Evolutionary conservation across 1,140 invertebrate genomes (phyloP), one percentile per base, ranked within the genome.

Genomic region (Drosophila nikananu): DNA sequence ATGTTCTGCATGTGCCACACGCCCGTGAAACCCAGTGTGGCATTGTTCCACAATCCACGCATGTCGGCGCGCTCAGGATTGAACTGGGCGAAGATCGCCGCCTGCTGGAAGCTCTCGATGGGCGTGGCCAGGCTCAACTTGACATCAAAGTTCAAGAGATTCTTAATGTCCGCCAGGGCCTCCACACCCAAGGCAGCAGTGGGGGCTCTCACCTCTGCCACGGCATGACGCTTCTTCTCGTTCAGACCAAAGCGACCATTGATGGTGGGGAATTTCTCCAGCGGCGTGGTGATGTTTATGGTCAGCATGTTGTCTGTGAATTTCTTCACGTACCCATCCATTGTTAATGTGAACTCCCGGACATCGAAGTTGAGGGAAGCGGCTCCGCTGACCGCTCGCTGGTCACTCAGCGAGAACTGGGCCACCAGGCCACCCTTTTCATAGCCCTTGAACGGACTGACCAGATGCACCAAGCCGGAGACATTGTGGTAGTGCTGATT

Each of bases 21-120:
- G 37, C 96, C 96, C 4, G 95, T 95, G 75, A 97, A 96, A 30
- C 97, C 97, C 37, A 95, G 93, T 3, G 95, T 94, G 74, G 96
- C 94, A n/a, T 95, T 95, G 58, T 96, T 97, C 94, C 96, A 97
- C 19, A 95, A 95, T 4, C 96, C 92, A 42, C 96, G 93, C 81
- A 97, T 95, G 82, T 97, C 96, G 9, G 96, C 94, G 2, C 77
- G 73, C 15, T 86, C 83, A 2, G 79, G 41, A 35, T 91, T 82
- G 0, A 93, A 48, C 57, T 92, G 86, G 6, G 80, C 92, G 8
- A 92, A 64, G 0, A 92, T 0, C 13, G 96, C 93, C 1, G 95
- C 93, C 76, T 95, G 94, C 66, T 95, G 95, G 10, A 97, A 91
- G 46, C 95, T 93, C 54, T 96, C 95, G 44, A 97, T 94, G 7